Conservation (phyloP, 2,888 invertebrate species). For the Trachelus troglodyta region DNA sequence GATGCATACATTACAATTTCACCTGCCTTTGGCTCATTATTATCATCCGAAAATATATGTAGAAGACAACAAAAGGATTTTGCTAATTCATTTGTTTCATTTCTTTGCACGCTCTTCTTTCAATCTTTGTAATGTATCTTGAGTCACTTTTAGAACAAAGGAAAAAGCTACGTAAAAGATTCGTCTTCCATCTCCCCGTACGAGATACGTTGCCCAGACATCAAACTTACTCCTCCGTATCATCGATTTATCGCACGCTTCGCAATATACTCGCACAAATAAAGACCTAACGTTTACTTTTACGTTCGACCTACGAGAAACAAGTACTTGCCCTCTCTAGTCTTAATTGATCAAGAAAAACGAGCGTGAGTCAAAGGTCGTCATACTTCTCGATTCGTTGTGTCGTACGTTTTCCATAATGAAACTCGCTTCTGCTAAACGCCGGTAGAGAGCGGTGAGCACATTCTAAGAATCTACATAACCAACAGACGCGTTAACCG, state of each 20-base stretch:
- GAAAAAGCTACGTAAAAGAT: background rate
- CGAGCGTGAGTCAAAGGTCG: background rate
- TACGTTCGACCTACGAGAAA: background rate
- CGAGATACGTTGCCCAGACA: background rate
- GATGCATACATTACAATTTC: background rate
- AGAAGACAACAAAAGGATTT: background rate
- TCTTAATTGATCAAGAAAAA: background rate
- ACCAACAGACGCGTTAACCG: background rate
- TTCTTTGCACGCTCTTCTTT: background rate
- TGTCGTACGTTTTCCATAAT: background rate
- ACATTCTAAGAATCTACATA: background rate
- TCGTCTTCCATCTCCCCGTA: background rate
- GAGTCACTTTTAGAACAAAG: background rate
- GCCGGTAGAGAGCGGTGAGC: background rate
- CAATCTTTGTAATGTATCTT: background rate
- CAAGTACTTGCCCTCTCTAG: background rate
- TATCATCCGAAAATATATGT: background rate
- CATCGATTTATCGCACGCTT: background rate
- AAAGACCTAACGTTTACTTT: conserved; percentile 5
- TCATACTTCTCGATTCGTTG: background rate
- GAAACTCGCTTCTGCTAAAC: background rate
- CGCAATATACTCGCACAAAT: background rate
- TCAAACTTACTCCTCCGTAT: background rate
- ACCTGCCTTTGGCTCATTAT: background rate
- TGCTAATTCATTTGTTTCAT: background rate